Evolutionary conservation across 2,888 invertebrate species (phyloP).

Genomic region (Cephus pygmeus): DNA sequence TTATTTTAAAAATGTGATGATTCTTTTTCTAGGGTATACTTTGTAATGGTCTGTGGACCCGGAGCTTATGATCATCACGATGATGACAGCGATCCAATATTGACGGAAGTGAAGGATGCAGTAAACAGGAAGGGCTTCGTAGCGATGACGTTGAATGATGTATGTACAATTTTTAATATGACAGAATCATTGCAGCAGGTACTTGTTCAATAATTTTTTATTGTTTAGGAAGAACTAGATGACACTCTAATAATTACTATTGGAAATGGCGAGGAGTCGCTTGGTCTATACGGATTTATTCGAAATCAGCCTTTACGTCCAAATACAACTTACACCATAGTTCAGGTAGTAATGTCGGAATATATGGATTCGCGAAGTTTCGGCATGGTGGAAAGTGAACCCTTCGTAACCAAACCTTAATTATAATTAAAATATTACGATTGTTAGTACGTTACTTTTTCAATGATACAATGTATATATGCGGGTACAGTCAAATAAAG

Average conservation of each 20-base stretch:
- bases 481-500: too few relatives aligned
- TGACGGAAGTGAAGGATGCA: constrained; percentile 21
- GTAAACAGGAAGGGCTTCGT: constrained; percentile 23
- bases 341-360: constrained; percentile 31
- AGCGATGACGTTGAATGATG: constrained; percentile 27
- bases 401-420: constrained; percentile 24
- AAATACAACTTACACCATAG: constrained; percentile 28
- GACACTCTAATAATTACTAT: constrained; percentile 32
- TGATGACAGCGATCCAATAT: constrained; percentile 14
- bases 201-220: constrained; percentile 17
- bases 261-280: constrained; percentile 32
- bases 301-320: constrained; percentile 33
- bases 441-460: too few relatives aligned
- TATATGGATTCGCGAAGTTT: constrained; percentile 30
- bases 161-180: constrained; percentile 14
- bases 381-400: constrained; percentile 27
- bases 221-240: constrained; percentile 27
- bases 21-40: constrained; percentile 20
- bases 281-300: constrained; percentile 34
- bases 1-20: too few relatives aligned
- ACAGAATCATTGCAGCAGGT: background rate
- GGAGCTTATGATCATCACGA: background rate
- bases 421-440: too few relatives aligned
- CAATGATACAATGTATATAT: too few relatives aligned
- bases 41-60: constrained; percentile 24